Conservation (phyloP, 1,140 invertebrate species). For the Diachasma alloeum region DNA sequence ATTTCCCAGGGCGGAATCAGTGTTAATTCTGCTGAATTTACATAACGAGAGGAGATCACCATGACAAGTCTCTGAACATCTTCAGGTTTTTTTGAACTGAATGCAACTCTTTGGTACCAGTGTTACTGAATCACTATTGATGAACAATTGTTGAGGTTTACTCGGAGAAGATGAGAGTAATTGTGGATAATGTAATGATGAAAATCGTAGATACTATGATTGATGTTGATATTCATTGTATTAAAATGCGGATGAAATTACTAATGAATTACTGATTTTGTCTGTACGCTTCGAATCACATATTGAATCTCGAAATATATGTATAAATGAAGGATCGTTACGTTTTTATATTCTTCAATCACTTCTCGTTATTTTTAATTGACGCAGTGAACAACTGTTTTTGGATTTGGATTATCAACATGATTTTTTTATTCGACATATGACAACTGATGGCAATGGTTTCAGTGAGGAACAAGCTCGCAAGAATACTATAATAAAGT, state of each 20-base stretch:
- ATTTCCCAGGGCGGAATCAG: background rate
- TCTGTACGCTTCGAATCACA: conserved; percentile 28
- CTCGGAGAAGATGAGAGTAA: background rate
- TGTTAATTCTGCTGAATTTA: background rate
- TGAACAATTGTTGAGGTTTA: background rate
- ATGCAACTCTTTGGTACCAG: background rate
- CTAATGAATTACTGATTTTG: conserved; percentile 23
- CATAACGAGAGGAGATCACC: too few relatives aligned
- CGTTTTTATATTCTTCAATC: background rate
- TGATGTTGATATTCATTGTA: conserved; percentile 34
- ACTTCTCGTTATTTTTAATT: too few relatives aligned
- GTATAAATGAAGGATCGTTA: conserved; percentile 24
- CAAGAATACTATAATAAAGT: too few relatives aligned
- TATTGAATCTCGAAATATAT: conserved; percentile 36
- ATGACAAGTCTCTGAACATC: too few relatives aligned
- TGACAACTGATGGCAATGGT: too few relatives aligned
- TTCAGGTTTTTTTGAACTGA: background rate
- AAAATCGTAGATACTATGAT: conserved; percentile 24
- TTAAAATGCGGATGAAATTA: conserved; percentile 4
- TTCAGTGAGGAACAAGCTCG: too few relatives aligned
- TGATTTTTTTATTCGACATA: too few relatives aligned
- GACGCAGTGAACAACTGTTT: too few relatives aligned
- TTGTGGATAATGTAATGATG: conserved; percentile 1
- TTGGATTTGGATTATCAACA: too few relatives aligned
- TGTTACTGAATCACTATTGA: background rate